A percentile compares a stretch with the other conserved stretches of the same genome.
phyloP scores from a whole-genome alignment of 2,888 invertebrate genomes.

The Pristionchus mayeri region DNA sequence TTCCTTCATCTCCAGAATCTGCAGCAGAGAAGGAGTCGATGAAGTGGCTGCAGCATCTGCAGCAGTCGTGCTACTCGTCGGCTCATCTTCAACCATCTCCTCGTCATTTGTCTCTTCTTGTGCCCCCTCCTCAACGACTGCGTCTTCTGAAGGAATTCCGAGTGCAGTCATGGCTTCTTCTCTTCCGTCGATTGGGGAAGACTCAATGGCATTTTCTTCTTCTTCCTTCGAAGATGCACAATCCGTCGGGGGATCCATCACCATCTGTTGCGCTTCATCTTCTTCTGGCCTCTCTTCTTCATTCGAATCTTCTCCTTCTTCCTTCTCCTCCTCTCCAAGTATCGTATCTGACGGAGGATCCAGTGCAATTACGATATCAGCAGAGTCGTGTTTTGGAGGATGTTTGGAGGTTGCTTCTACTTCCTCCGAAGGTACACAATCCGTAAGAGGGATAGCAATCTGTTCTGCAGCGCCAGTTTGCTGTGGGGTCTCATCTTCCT shows the following conservation, averaged over 20 bases:
- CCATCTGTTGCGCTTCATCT: not conserved
- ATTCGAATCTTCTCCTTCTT: not conserved
- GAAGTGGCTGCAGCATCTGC: not conserved
- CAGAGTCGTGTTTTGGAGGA: not conserved
- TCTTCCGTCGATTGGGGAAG: no score
- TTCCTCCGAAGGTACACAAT: not conserved
- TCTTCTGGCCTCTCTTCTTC: not conserved
- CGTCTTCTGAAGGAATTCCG: no score
- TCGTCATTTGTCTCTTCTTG: not conserved
- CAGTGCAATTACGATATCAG: not conserved
- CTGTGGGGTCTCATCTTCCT: not conserved
- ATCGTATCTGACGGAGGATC: not conserved
- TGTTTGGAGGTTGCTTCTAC: not conserved
- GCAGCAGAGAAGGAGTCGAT: not conserved
- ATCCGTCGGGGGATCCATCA: not conserved
- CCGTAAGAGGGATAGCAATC: no score
- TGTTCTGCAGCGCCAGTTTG: not conserved
- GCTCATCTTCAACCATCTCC: not conserved
- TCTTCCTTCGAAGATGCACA: no score
- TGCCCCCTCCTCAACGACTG: no score
- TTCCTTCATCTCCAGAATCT: not conserved
- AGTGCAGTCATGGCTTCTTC: no score
- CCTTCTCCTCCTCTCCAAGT: constrained; percentile 24
- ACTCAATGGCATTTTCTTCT: no score
- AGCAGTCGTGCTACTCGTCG: not conserved